Evolutionary conservation across 2,113 vertebrate species (phyloP).

Genomic region (Xyrauchen texanus): DNA sequence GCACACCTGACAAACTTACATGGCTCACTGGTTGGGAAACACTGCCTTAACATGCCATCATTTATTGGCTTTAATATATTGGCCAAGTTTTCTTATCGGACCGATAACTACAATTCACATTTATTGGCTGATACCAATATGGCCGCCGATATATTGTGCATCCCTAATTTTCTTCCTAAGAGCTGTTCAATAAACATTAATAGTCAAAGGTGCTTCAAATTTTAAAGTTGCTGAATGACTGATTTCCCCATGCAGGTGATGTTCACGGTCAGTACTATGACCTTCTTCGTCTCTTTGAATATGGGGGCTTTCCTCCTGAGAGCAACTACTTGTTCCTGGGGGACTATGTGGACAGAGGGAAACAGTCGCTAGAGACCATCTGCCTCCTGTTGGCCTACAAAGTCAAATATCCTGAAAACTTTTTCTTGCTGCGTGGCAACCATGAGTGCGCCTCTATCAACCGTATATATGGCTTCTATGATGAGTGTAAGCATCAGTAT

Average conservation of each 20-base stretch:
- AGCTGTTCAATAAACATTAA: too few species aligned
- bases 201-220: too few species aligned
- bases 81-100: too few species aligned
- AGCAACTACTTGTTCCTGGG: slow-evolving; percentile 89
- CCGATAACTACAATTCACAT: too few species aligned
- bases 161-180: too few species aligned
- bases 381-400: slow-evolving; percentile 80
- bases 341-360: slow-evolving; percentile 79
- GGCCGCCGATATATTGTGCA: too few species aligned
- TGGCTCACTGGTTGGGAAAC: too few species aligned
- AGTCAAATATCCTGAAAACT: slow-evolving; percentile 82
- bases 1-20: too few species aligned
- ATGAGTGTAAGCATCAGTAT: slow-evolving; percentile 72
- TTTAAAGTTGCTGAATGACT: too few species aligned
- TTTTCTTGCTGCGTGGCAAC: slow-evolving; percentile 79
- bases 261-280: slow-evolving; percentile 98
- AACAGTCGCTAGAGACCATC: slow-evolving; percentile 80
- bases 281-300: slow-evolving; percentile 90
- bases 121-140: too few species aligned
- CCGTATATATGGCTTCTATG: slow-evolving; percentile 81
- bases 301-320: slow-evolving; percentile 93
- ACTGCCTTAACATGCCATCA: too few species aligned
- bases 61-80: too few species aligned
- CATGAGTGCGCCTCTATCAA: slow-evolving; percentile 81
- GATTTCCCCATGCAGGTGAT: slow-evolving; percentile 77